These are phyloP conservation scores for Ectemnius lituratus DNA, from an alignment of 2,888 invertebrate genomes.

Conservation along the genomic window DNA sequence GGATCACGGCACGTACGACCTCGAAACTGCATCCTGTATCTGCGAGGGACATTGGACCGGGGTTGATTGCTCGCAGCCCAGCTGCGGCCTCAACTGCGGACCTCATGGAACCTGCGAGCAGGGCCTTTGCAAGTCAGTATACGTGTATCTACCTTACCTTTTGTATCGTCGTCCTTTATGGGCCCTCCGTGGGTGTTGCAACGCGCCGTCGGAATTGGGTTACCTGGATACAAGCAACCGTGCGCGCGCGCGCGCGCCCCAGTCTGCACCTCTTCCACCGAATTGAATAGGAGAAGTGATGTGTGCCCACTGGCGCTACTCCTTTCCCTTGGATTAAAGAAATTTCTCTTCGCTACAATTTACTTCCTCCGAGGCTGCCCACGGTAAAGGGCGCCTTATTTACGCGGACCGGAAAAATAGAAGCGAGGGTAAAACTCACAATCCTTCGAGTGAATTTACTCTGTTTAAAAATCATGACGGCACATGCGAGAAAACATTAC, in stretches of 20 bases:
- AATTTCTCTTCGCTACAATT: slow-evolving; percentile 30
- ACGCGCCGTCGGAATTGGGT: slow-evolving; percentile 40
- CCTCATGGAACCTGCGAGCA: slow-evolving; percentile 96
- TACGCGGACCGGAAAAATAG: slow-evolving; percentile 1
- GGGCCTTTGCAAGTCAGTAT: slow-evolving; percentile 85
- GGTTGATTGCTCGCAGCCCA: slow-evolving; percentile 96
- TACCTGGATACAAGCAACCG: slow-evolving; percentile 29
- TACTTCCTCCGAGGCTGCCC: slow-evolving; percentile 5
- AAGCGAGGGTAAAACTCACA: neutral
- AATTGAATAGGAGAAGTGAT: slow-evolving; percentile 36
- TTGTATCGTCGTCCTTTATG: slow-evolving; percentile 38
- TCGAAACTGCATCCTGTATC: slow-evolving; percentile 93
- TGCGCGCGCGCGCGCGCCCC: too few species aligned
- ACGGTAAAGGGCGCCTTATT: slow-evolving; percentile 5
- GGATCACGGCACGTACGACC: slow-evolving; percentile 94
- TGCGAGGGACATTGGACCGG: slow-evolving; percentile 97
- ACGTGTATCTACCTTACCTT: slow-evolving; percentile 8
- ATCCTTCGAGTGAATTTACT: neutral
- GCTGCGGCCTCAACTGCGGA: slow-evolving; percentile 95
- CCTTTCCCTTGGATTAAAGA: slow-evolving; percentile 28
- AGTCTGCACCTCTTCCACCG: slow-evolving; percentile 6
- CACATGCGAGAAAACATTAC: too few species aligned
- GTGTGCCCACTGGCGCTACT: slow-evolving; percentile 18
- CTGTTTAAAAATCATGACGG: neutral
- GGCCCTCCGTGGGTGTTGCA: slow-evolving; percentile 33